A percentile compares a stretch with the other conserved stretches of the same genome.
These are phyloP conservation scores for Entomobrya multifasciata DNA, from an alignment of 2,888 invertebrate genomes.

Conservation along the genomic window DNA sequence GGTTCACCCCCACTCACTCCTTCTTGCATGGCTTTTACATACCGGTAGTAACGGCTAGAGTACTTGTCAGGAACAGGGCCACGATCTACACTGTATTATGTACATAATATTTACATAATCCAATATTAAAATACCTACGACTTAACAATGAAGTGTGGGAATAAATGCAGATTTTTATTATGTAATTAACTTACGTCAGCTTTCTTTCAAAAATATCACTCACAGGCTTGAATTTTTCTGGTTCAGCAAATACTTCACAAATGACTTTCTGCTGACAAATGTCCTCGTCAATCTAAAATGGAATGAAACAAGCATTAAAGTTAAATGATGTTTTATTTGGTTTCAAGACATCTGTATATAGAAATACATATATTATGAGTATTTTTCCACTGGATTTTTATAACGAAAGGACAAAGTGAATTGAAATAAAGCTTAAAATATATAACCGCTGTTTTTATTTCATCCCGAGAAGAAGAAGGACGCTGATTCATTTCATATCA, in stretches of 20 bases:
- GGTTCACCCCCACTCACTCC: slow-evolving; percentile 79
- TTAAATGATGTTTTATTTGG: too few relatives aligned
- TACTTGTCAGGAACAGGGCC: slow-evolving; percentile 78
- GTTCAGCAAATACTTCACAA: slow-evolving; percentile 80
- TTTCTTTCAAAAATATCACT: slow-evolving; percentile 80
- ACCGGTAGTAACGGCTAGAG: slow-evolving; percentile 80
- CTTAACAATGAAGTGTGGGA: too few relatives aligned
- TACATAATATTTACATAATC: neutral
- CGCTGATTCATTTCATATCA: neutral
- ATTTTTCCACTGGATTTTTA: too few relatives aligned
- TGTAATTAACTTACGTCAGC: slow-evolving; percentile 77
- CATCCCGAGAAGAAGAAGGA: neutral
- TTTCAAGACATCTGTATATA: too few relatives aligned
- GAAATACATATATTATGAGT: neutral
- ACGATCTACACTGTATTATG: slow-evolving; percentile 77
- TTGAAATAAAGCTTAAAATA: neutral
- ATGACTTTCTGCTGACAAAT: slow-evolving; percentile 80
- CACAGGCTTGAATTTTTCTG: slow-evolving; percentile 79
- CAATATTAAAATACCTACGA: too few relatives aligned
- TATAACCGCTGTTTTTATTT: neutral
- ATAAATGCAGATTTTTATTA: neutral
- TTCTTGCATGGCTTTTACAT: slow-evolving; percentile 80
- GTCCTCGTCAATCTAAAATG: slow-evolving; percentile 79
- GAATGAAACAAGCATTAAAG: neutral
- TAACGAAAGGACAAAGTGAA: neutral